Evolutionary conservation across 2,797 vertebrate species (phyloP), one percentile per base, ranked within the genome.

Genomic region (Varecia variegata): DNA sequence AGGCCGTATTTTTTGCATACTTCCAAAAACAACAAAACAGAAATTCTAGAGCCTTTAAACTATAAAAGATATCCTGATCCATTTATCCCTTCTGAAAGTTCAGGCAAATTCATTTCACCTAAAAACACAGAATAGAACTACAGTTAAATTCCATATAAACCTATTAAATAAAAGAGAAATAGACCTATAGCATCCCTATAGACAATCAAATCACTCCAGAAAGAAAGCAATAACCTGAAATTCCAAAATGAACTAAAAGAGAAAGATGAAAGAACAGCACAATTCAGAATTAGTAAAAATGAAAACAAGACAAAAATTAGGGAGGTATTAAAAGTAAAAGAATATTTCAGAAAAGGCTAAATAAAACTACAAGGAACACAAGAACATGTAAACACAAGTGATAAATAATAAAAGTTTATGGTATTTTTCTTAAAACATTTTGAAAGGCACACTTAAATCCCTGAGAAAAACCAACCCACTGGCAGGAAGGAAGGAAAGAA

Each of bases 221-320:
- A 76, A 87, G 5, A 90, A 77, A 79, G 38, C 38, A 90, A 79
- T 45, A 90, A 40, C 21, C 45, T 77, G 90, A 84, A 76, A 91
- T 88, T 79, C 52, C 14, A 73, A 88, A 91, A 65, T 43, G 10
- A 79, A 50, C 27, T 35, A 30, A 81, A 73, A 81, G 54, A 23
- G 56, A 43, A 60, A 86, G 3, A 52, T 27, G 15, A 65, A 88
- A 54, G 9, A 85, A 85, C 6, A 56, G 52, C 17, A 27, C 62
- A 85, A 92, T 67, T 79, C 32, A 92, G n/a, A 92, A 65, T 43
- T 67, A 88, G 56, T 50, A 92, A 89, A 89, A 85, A 47, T 56
- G 14, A 40, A 84, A 94, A 92, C 30, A 65, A 84, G 62, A 87
- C 21, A 80, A 77, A 94, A 73, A 17, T 88, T 32, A 68, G 73